Evolutionary conservation across 2,113 vertebrate species (phyloP).

Genomic region (Macquaria ambigua): DNA sequence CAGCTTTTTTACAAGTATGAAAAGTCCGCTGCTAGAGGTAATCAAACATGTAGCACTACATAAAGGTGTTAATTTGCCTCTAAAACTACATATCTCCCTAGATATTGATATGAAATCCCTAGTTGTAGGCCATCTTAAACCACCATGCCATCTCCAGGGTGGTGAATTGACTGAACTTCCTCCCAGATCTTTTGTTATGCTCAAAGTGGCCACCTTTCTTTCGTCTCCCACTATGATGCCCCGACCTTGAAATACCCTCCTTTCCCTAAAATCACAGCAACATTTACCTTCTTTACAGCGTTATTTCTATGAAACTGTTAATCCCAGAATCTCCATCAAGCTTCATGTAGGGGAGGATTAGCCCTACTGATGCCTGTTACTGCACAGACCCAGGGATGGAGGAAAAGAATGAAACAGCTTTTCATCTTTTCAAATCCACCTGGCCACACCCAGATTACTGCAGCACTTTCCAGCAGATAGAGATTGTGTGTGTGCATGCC

Average conservation of each 20-base stretch:
- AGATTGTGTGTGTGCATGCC: not conserved
- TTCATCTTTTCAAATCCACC: slow-evolving; percentile 57
- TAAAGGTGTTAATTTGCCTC: slow-evolving; percentile 3
- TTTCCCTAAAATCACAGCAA: not conserved
- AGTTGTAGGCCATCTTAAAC: not conserved
- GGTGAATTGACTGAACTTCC: not conserved
- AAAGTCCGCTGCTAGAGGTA: not conserved
- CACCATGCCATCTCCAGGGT: not conserved
- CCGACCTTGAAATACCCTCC: slow-evolving; percentile 35
- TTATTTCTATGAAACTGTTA: slow-evolving; percentile 33
- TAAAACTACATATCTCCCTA: not conserved
- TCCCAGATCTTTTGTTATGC: not conserved
- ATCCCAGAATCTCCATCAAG: slow-evolving; percentile 60
- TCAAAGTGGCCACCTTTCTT: not conserved
- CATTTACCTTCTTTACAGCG: slow-evolving; percentile 22
- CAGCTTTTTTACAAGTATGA: not conserved
- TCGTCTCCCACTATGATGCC: not conserved
- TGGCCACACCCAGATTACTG: slow-evolving; percentile 39
- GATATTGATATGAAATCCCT: not conserved
- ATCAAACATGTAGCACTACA: not conserved
- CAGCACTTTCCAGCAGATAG: slow-evolving; percentile 1
- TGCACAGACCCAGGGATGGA: slow-evolving; percentile 15
- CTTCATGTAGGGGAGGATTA: slow-evolving; percentile 51
- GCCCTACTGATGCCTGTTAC: slow-evolving; percentile 27
- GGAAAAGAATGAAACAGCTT: slow-evolving; percentile 19